Evolutionary conservation across 2,113 vertebrate species (phyloP).

Genomic region (Prionailurus bengalensis): DNA sequence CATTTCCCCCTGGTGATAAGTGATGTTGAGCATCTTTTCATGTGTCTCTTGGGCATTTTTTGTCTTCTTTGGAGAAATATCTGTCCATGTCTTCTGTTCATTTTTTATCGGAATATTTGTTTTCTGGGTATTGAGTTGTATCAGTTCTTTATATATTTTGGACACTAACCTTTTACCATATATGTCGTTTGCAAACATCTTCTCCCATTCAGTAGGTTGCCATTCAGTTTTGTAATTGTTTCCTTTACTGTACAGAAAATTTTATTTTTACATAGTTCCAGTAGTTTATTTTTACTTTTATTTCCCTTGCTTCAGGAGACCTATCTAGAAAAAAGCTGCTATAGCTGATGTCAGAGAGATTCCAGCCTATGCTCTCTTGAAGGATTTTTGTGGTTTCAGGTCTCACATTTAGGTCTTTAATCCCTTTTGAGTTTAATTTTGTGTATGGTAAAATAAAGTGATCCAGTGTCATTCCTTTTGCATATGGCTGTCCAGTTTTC

Average conservation of each 20-base stretch:
- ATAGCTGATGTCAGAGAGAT: background rate
- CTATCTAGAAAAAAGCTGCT: background rate
- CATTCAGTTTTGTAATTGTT: background rate
- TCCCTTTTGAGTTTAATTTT: background rate
- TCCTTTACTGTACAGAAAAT: background rate
- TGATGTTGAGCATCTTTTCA: too few species aligned
- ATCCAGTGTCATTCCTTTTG: background rate
- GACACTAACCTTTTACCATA: too few species aligned
- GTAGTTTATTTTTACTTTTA: background rate
- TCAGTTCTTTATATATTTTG: too few species aligned
- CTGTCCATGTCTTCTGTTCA: too few species aligned
- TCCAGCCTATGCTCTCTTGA: background rate
- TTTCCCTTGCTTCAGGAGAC: too few species aligned
- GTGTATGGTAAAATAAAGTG: background rate
- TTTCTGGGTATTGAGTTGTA: too few species aligned
- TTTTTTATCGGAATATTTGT: too few species aligned
- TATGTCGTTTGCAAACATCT: background rate
- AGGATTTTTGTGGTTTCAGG: background rate
- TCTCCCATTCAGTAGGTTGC: background rate
- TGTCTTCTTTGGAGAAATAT: too few species aligned
- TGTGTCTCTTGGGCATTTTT: too few species aligned
- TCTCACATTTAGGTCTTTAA: background rate
- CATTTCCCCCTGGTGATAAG: too few species aligned
- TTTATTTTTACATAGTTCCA: background rate
- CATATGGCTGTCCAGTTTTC: background rate